phyloP scores from a whole-genome alignment of 2,113 vertebrate genomes.

The Microcebus griseorufus region DNA sequence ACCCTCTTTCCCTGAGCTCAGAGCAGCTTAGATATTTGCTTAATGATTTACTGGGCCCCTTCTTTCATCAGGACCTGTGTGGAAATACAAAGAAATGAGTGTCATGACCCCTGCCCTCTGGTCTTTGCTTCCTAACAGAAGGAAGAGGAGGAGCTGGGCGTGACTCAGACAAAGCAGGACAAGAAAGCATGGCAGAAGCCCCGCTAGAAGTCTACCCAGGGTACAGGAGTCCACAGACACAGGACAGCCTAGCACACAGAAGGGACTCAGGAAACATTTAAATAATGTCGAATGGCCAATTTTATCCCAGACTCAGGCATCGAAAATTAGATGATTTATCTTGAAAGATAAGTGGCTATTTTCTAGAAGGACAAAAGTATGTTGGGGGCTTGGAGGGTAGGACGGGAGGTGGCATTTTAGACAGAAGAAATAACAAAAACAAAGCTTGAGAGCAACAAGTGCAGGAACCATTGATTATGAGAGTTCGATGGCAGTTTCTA shows the following conservation, averaged over 20 bases:
- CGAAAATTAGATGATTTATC: background rate
- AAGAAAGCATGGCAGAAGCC: background rate
- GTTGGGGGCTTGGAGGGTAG: background rate
- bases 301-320: background rate
- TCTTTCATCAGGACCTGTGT: background rate
- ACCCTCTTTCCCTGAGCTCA: background rate
- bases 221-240: background rate
- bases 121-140: background rate
- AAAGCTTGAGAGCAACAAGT: background rate
- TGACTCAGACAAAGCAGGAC: background rate
- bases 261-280: background rate
- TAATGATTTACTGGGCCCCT: background rate
- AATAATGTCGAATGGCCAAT: background rate
- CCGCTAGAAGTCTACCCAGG: background rate
- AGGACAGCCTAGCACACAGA: fast-evolving
- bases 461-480: background rate
- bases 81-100: background rate
- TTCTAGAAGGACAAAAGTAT: background rate
- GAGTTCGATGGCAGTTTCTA: background rate
- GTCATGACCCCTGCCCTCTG: background rate
- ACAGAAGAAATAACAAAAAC: background rate
- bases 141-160: background rate
- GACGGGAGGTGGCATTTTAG: background rate
- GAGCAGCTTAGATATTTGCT: background rate
- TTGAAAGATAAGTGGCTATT: background rate